A percentile compares a stretch with the other conserved stretches of the same genome.
Evolutionary conservation across 2,888 invertebrate genomes (phyloP).

Genomic region (Conchocele bisecta): DNA sequence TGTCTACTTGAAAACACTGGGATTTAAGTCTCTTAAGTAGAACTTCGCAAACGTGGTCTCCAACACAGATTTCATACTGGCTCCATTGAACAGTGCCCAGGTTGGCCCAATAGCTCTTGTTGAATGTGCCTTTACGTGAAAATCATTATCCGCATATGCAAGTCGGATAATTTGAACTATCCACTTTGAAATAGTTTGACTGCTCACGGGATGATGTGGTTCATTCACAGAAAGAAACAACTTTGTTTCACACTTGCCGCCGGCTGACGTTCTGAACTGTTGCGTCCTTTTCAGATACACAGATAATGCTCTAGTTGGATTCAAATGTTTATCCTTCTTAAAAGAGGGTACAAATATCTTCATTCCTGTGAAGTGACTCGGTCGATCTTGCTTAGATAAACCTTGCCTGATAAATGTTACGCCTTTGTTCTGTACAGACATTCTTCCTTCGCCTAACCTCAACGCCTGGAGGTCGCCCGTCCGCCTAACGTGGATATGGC

Average conservation of each 20-base stretch:
- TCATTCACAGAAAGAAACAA: background rate
- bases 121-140: background rate
- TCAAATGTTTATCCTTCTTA: slow-evolving; percentile 14
- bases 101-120: background rate
- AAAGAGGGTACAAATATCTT: slow-evolving; percentile 33
- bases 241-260: background rate
- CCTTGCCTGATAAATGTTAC: slow-evolving; percentile 31
- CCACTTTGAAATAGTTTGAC: slow-evolving; percentile 5
- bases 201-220: background rate
- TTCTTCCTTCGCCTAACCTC: slow-evolving; percentile 14
- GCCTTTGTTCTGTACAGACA: slow-evolving; percentile 31
- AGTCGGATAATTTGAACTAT: slow-evolving; percentile 3
- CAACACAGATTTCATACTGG: no score
- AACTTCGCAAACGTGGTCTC: no score
- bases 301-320: slow-evolving; percentile 25
- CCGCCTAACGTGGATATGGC: slow-evolving; percentile 14
- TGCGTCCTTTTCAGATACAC: slow-evolving; percentile 36
- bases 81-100: background rate
- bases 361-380: slow-evolving; percentile 13
- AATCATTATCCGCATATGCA: background rate
- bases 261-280: slow-evolving; percentile 3
- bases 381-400: slow-evolving; percentile 34
- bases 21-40: no score
- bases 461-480: no score
- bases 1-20: no score